A percentile compares a stretch with the other conserved stretches of the same genome.
These are phyloP conservation scores for Regulus satrapa DNA, from an alignment of 2,113 vertebrate genomes.

Conservation along the genomic window DNA sequence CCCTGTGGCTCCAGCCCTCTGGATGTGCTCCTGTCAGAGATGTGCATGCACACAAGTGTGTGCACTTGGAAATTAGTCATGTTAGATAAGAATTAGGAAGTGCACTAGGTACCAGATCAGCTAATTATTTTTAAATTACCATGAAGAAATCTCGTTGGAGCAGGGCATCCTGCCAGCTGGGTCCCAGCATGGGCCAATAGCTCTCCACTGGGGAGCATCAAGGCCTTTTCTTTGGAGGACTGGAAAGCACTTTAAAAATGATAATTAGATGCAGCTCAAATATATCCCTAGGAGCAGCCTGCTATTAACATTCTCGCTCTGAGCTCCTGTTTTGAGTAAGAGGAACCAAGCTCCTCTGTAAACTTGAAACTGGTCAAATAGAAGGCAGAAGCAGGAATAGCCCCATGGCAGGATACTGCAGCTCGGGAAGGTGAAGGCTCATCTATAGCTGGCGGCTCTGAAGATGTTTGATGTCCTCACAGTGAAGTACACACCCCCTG, in stretches of 20 bases:
- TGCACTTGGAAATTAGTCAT: background rate
- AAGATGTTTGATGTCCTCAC: background rate
- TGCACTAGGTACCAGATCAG: background rate
- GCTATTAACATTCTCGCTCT: background rate
- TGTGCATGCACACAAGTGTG: background rate
- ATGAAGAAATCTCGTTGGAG: background rate
- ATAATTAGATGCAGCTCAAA: background rate
- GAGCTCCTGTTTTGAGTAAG: background rate
- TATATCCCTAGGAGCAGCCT: background rate
- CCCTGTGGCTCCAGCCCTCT: background rate
- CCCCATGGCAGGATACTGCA: background rate
- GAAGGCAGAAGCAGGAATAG: background rate
- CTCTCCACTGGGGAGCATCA: background rate
- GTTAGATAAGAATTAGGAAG: constrained; percentile 6
- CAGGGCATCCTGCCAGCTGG: background rate
- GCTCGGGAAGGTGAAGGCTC: background rate
- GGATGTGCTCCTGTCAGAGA: background rate
- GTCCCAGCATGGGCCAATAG: background rate
- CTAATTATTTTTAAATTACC: constrained; percentile 18
- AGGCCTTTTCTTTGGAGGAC: background rate
- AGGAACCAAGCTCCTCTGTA: background rate
- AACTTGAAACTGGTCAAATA: background rate
- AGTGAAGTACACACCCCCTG: background rate
- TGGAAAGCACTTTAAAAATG: background rate
- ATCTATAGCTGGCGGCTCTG: background rate